Conservation (phyloP, 2,888 invertebrate genomes). For the Tenodera sinensis region DNA sequence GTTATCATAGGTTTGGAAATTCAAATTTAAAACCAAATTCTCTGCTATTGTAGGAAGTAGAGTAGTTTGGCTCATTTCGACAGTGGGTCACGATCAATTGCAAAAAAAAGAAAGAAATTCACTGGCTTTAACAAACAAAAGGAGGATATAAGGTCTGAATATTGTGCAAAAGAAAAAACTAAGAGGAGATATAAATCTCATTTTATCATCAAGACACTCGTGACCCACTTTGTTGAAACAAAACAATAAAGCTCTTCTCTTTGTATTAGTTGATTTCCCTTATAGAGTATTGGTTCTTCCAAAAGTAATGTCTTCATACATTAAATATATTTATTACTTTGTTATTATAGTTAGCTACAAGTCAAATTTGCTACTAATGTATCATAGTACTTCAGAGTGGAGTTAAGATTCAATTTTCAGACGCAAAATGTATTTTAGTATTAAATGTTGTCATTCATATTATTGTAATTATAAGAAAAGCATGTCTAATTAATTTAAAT, state of each 20-base stretch:
- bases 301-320: not conserved
- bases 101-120: not conserved
- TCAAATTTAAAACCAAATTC: conserved; percentile 21
- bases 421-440: too few species aligned
- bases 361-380: not conserved
- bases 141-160: not conserved
- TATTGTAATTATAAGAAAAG: not conserved
- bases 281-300: not conserved
- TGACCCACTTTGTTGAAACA: not conserved
- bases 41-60: conserved; percentile 10
- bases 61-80: not conserved
- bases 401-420: too few species aligned
- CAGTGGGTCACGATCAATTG: not conserved
- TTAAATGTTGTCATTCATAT: not conserved
- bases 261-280: not conserved
- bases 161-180: not conserved
- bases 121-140: not conserved
- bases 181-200: not conserved
- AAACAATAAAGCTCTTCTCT: not conserved
- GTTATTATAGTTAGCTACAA: not conserved
- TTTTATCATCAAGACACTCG: not conserved
- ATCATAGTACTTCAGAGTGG: not conserved
- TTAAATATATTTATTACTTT: not conserved
- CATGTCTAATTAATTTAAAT: too few species aligned
- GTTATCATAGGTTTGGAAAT: conserved; percentile 51